A percentile compares a stretch with the other conserved stretches of the same genome.
phyloP scores from a whole-genome alignment of 92 coral and sea anemone species.

The Siderastrea radians region DNA sequence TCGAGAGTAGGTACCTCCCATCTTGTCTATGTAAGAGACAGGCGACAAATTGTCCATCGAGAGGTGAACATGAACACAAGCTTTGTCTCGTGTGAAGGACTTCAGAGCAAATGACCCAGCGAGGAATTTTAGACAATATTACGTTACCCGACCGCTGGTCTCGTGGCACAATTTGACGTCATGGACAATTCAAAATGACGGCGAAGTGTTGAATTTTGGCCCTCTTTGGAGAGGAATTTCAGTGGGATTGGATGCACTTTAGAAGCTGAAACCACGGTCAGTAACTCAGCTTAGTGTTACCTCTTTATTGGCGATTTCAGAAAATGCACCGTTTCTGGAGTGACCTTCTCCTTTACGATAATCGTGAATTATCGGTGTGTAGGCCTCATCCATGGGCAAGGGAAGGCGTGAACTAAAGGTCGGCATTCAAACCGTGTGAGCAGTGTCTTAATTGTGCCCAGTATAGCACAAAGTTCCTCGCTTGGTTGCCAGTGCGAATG shows the following conservation, averaged over 20 bases:
- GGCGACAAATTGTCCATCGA: conserved; percentile 65
- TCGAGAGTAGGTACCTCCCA: conserved; percentile 56
- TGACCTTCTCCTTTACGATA: too few species aligned
- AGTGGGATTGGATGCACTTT: too few species aligned
- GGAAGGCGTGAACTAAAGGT: not conserved
- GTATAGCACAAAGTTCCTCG: not conserved
- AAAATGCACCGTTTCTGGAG: too few species aligned
- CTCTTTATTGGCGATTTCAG: too few species aligned
- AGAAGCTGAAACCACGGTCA: too few species aligned
- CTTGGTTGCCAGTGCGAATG: conserved; percentile 1
- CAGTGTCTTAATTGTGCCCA: not conserved
- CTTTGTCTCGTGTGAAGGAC: conserved; percentile 49
- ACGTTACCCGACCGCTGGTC: too few species aligned
- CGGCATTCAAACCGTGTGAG: conserved; percentile 2
- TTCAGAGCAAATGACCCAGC: conserved; percentile 56
- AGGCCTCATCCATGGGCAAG: not conserved
- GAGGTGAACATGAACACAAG: conserved; percentile 45
- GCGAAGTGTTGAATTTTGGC: too few species aligned
- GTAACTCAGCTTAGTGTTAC: too few species aligned
- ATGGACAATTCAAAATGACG: too few species aligned
- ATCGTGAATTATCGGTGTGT: too few species aligned
- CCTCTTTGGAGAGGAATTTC: too few species aligned
- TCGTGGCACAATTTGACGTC: too few species aligned
- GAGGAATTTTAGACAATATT: conserved; percentile 19
- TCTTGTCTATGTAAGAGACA: conserved; percentile 52